Evolutionary conservation across 2,113 vertebrate species (phyloP).

Genomic region (Percopsis transmontana): DNA sequence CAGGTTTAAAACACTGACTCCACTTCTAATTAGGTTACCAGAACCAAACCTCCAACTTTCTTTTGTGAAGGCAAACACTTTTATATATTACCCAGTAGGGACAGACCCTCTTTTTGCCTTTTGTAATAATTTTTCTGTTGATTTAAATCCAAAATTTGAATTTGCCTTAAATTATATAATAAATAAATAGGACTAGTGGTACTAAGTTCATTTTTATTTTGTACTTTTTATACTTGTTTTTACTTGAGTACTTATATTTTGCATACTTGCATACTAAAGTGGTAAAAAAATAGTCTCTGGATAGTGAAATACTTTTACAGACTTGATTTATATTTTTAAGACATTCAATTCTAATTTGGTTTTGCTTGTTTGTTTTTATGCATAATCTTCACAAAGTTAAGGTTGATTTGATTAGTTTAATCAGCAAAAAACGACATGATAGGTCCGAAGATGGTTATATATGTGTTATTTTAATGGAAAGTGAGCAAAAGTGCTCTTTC

Average conservation of each 20-base stretch:
- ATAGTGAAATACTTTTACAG: not conserved
- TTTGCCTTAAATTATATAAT: too few species aligned
- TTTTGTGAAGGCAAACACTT: conserved; percentile 32
- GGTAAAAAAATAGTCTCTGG: not conserved
- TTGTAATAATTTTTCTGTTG: too few species aligned
- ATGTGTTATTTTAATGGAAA: not conserved
- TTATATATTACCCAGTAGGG: not conserved
- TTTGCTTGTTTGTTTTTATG: not conserved
- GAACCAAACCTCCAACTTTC: conserved; percentile 42
- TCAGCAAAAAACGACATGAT: too few species aligned
- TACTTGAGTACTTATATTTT: too few species aligned
- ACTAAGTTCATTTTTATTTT: too few species aligned
- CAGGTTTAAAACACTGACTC: conserved; percentile 61
- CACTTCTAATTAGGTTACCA: conserved; percentile 67
- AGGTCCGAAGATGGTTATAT: too few species aligned
- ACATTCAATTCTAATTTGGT: not conserved
- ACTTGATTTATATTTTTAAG: not conserved
- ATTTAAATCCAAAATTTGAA: too few species aligned
- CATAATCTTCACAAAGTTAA: not conserved
- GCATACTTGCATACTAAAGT: too few species aligned
- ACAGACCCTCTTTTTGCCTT: not conserved
- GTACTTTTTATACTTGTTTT: too few species aligned
- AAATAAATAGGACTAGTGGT: too few species aligned
- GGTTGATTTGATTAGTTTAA: too few species aligned
- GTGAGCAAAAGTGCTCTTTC: not conserved